Base-by-base conservation (phyloP, 2,113 vertebrate genomes). In the Camelus bactrianus region DNA sequence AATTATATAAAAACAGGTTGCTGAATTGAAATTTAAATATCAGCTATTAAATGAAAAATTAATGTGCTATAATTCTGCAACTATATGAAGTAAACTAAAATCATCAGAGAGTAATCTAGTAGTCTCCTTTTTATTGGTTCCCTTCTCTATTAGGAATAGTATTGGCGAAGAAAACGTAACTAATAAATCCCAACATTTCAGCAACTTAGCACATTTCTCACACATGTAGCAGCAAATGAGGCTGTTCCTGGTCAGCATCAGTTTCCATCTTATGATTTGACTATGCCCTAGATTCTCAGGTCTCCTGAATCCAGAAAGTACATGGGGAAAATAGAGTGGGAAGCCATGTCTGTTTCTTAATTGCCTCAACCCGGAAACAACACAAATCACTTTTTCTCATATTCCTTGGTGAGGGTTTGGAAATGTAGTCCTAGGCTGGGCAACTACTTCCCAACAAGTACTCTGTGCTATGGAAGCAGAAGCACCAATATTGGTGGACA, bases 1-100 rank as follows among this genome's bases (percentile, higher is more conserved):
- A 80, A 91, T 65, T 79, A n/a, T 75, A 14, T 93, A 80, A 93
- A 93, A 93, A 64, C 69, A 46, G 19, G 77, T 69, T 54, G 48
- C 48, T 73, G 79, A 87, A 60, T 30, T 70, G 7, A 81, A 86
- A 90, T 85, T 87, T 89, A 90, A 90, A 50, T 84, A 42, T 64
- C 38, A 70, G 56, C 4, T 73, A 65, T 60, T 73, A 77, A 64
- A 46, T 79, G 20, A 82, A 88, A 81, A 81, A 58, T 12, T 62
- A 64, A 30, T 60, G 19, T 84, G 54, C 62, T 73, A 22, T 76
- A 84, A 73, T 91, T 96, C n/a, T 88, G 38, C 46, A 67, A 62
- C 54, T 81, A 60, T 20, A n/a, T 28, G n/a, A 64, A 64, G n/a
- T 72, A 60, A 60, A 60, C 14, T 48, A 28, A 85, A 67, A 81